Conservation (phyloP, 1,140 invertebrate species). For the Brachionus rubens region DNA sequence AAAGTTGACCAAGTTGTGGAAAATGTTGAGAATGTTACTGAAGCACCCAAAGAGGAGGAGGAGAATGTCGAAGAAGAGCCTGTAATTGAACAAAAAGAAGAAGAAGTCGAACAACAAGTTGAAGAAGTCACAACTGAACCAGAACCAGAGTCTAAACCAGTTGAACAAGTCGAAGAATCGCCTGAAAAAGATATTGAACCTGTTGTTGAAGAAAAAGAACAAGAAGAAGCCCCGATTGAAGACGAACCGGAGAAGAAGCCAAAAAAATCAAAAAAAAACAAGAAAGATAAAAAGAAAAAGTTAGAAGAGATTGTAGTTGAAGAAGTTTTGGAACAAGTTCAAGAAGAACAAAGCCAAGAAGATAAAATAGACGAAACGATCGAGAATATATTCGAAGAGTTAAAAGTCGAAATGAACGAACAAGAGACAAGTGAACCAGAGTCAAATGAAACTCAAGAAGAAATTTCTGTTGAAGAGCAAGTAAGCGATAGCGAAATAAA, state of each 20-base stretch:
- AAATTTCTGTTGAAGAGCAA: neutral
- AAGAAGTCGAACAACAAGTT: neutral
- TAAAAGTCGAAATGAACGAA: neutral
- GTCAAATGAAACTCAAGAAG: neutral
- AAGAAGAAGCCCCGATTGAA: neutral
- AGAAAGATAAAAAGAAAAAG: neutral
- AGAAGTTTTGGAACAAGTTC: neutral
- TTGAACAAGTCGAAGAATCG: neutral
- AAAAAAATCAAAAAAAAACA: neutral
- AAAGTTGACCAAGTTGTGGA: neutral
- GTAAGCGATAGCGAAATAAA: conserved; percentile 10
- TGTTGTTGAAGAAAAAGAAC: neutral
- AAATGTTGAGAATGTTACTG: neutral
- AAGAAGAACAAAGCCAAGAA: neutral
- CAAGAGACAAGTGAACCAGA: neutral
- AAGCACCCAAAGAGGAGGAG: neutral
- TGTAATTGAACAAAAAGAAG: neutral
- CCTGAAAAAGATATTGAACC: neutral
- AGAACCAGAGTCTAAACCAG: neutral
- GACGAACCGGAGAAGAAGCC: neutral
- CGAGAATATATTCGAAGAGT: neutral
- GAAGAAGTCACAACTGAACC: neutral
- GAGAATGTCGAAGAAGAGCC: neutral
- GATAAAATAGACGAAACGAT: neutral
- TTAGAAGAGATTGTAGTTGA: neutral